Conservation (phyloP, 2,797 vertebrate species). For the Epinephelus awoara region DNA sequence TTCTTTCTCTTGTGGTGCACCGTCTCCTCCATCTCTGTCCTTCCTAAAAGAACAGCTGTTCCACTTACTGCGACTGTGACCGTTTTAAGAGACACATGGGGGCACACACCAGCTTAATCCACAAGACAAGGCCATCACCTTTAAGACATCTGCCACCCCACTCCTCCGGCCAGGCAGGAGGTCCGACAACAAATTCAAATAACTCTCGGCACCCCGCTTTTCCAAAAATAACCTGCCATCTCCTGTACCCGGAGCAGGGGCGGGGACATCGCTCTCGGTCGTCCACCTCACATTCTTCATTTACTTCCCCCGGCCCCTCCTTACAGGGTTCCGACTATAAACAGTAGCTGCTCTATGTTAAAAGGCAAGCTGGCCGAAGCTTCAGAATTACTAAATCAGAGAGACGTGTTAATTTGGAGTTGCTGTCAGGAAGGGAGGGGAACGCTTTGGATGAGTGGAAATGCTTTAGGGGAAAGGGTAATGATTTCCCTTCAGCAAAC, state of each 20-base stretch:
- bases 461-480: constrained; percentile 67
- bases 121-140: constrained; percentile 66
- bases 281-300: constrained; percentile 72
- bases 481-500: constrained; percentile 74
- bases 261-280: constrained; percentile 47
- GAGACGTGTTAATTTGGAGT: constrained; percentile 77
- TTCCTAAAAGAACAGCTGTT: constrained; percentile 68
- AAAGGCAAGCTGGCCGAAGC: constrained; percentile 64
- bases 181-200: constrained; percentile 63
- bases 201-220: constrained; percentile 64
- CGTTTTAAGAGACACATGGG: constrained; percentile 58
- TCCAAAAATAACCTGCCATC: constrained; percentile 79
- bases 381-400: constrained; percentile 75
- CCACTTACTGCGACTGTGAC: constrained; percentile 60
- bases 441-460: constrained; percentile 58
- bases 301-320: constrained; percentile 59
- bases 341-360: constrained; percentile 81
- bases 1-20: constrained; percentile 25
- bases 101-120: constrained; percentile 40
- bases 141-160: constrained; percentile 57
- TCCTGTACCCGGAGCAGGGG: constrained; percentile 57
- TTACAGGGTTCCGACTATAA: constrained; percentile 63
- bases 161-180: constrained; percentile 30
- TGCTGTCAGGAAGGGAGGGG: constrained; percentile 72
- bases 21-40: constrained; percentile 19